These are phyloP conservation scores for Tillus elongatus DNA, from an alignment of 2,888 invertebrate species.

Conservation along the genomic window DNA sequence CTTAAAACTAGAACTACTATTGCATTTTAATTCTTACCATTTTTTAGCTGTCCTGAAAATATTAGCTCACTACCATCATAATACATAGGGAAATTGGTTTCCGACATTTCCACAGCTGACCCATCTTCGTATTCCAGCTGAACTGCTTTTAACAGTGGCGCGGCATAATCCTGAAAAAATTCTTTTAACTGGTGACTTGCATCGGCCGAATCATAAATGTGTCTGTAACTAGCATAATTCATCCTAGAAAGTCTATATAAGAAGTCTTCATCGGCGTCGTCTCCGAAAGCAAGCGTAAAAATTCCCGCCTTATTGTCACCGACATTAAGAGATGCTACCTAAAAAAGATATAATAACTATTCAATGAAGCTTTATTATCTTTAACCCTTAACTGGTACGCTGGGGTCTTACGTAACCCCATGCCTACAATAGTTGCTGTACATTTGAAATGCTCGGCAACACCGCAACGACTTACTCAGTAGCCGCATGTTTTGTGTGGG, in stretches of 20 bases:
- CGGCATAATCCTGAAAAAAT: slow-evolving; percentile 49
- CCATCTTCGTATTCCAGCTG: background rate
- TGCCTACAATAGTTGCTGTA: too few species aligned
- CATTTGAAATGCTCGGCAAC: too few species aligned
- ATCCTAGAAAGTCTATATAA: slow-evolving; percentile 52
- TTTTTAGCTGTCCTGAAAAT: too few species aligned
- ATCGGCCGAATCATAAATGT: slow-evolving; percentile 58
- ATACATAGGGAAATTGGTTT: background rate
- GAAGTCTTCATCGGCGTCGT: slow-evolving; percentile 54
- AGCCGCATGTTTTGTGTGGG: too few species aligned
- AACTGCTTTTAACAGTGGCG: background rate
- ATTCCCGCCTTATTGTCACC: slow-evolving; percentile 41
- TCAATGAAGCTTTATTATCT: too few species aligned
- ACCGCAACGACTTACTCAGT: too few species aligned
- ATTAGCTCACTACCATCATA: background rate
- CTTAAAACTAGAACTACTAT: too few species aligned
- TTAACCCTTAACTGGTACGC: too few species aligned
- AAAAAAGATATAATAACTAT: too few species aligned
- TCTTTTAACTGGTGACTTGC: slow-evolving; percentile 52
- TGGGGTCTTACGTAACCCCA: too few species aligned
- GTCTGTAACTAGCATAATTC: slow-evolving; percentile 54
- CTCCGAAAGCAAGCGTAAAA: slow-evolving; percentile 57
- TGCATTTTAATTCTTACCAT: too few species aligned
- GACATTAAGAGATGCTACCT: slow-evolving; percentile 42
- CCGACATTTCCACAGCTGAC: background rate